These are phyloP conservation scores for Metacarcinus magister DNA, from an alignment of 2,888 invertebrate genomes.

Conservation along the genomic window DNA sequence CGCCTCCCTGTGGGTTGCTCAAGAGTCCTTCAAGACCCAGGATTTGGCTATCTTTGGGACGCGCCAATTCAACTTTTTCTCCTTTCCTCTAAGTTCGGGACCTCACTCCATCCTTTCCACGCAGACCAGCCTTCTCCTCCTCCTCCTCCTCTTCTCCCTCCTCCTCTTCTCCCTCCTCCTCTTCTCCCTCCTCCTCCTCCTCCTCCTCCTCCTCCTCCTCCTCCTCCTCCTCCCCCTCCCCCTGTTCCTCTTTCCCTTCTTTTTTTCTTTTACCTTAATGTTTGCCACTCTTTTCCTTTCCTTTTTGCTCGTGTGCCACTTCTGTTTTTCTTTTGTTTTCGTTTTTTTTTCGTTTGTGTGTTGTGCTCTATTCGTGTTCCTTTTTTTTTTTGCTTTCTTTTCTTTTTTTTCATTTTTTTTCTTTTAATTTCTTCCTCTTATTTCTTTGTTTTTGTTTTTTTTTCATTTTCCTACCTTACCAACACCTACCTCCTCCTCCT, in stretches of 20 bases:
- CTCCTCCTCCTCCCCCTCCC: neutral
- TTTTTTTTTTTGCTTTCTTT: neutral
- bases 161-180: neutral
- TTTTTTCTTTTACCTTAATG: neutral
- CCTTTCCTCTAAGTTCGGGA: neutral
- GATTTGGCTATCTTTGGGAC: constrained; percentile 26
- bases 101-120: constrained; percentile 1
- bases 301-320: neutral
- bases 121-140: neutral
- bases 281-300: neutral
- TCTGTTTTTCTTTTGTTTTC: neutral
- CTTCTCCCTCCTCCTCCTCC: neutral
- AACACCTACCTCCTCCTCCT: neutral
- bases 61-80: constrained; percentile 11
- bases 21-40: constrained; percentile 26
- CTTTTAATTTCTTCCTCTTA: neutral
- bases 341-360: neutral
- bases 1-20: neutral
- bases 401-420: neutral
- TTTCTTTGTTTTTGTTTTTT: neutral
- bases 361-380: neutral
- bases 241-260: neutral
- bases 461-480: neutral
- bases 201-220: neutral
- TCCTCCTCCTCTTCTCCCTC: neutral